Conservation (phyloP, 92 coral and sea anemone genomes). For the Blastomussa wellsi region DNA sequence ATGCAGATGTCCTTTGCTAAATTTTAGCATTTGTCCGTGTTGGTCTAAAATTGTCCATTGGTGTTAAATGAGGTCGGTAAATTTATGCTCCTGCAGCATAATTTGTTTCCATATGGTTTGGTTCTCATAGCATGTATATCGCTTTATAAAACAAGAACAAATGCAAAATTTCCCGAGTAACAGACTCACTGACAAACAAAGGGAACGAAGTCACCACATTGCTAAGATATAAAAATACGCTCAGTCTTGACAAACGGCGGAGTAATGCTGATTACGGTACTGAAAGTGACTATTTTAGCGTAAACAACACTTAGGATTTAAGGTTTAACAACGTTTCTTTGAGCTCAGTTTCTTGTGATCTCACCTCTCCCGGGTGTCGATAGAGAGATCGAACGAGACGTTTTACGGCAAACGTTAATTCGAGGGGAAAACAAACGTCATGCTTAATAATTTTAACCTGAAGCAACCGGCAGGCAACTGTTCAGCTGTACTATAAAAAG, state of each 20-base stretch:
- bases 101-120: slow-evolving; percentile 1
- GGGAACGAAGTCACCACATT: too few relatives aligned
- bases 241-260: background rate
- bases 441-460: too few relatives aligned
- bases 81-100: background rate
- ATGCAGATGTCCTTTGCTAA: background rate
- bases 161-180: background rate
- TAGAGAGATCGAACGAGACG: too few relatives aligned
- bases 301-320: background rate
- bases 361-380: background rate
- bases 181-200: background rate
- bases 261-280: background rate
- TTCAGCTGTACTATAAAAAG: background rate
- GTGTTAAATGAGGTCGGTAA: background rate
- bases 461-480: background rate
- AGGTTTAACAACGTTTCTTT: background rate
- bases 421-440: too few relatives aligned
- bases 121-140: background rate
- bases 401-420: too few relatives aligned
- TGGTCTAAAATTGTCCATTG: background rate
- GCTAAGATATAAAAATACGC: background rate
- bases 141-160: background rate
- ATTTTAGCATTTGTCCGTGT: background rate
- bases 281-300: background rate
- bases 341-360: background rate